Evolutionary conservation across 37 sponge, comb jelly and placozoan genomes (phyloP).

Genomic region (Ianthella basta): DNA sequence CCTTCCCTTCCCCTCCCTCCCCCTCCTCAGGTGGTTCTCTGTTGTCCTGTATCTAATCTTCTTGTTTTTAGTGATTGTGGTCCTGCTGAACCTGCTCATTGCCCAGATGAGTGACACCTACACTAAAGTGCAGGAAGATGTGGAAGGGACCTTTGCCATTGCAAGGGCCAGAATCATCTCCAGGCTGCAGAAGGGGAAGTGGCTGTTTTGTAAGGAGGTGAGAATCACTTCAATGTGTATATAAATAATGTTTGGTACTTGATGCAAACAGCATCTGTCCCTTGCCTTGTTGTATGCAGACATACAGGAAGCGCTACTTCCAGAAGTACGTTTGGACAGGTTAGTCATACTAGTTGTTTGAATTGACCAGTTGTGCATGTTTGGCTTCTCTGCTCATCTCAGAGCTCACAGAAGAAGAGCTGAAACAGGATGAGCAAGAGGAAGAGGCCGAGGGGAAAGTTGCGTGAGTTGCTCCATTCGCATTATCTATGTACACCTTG

Average conservation of each 20-base stretch:
- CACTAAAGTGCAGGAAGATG: constrained; percentile 49
- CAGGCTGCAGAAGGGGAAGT: constrained; percentile 26
- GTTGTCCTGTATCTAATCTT: constrained; percentile 37
- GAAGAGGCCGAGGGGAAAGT: not conserved
- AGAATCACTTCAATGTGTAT: no score
- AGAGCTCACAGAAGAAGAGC: not conserved
- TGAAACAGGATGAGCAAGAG: not conserved
- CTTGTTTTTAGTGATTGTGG: constrained; percentile 33
- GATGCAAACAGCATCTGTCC: not conserved
- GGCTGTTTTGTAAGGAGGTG: no score
- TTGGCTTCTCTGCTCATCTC: not conserved
- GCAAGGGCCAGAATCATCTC: constrained; percentile 34
- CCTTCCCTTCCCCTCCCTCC: not conserved
- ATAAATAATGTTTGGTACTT: no score
- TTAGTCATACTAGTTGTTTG: not conserved
- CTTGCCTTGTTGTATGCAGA: not conserved
- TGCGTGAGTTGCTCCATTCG: not conserved
- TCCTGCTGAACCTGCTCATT: constrained; percentile 51
- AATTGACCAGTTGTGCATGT: no score
- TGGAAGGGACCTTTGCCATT: constrained; percentile 37
- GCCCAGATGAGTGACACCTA: constrained; percentile 56
- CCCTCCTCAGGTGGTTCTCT: constrained; percentile 28
- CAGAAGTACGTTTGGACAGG: constrained; percentile 17
- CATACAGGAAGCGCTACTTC: constrained; percentile 16
- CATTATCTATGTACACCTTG: no score